Evolutionary conservation across 1,140 invertebrate species (phyloP).

Genomic region (Cydia amplana): DNA sequence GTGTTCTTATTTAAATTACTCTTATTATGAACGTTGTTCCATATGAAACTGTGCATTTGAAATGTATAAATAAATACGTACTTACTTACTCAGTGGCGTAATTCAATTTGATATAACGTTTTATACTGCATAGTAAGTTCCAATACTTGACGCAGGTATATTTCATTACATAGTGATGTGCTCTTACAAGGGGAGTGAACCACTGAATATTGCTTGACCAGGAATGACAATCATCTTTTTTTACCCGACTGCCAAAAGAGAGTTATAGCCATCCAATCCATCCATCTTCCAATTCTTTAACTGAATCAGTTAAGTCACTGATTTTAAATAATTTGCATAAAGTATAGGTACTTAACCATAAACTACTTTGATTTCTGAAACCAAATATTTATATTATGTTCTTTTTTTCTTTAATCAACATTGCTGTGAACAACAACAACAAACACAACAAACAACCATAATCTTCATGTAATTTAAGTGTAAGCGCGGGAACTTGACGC

Average conservation of each 20-base stretch:
- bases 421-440: not conserved
- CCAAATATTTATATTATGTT: too few species aligned
- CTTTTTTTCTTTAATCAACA: too few species aligned
- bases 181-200: too few species aligned
- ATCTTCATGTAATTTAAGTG: constrained; percentile 26
- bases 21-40: not conserved
- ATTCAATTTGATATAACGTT: constrained; percentile 10
- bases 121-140: not conserved
- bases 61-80: not conserved
- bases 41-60: not conserved
- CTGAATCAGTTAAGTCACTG: too few species aligned
- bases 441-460: constrained; percentile 25
- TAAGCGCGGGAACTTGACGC: constrained; percentile 1
- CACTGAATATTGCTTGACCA: too few species aligned
- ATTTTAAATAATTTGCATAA: too few species aligned
- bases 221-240: too few species aligned
- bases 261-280: too few species aligned
- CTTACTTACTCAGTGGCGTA: not conserved
- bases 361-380: too few species aligned
- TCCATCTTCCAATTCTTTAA: too few species aligned
- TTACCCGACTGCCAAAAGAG: too few species aligned
- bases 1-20: not conserved
- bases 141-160: not conserved
- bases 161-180: not conserved
- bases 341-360: too few species aligned